A percentile compares a stretch with the other conserved stretches of the same genome.
phyloP scores from a whole-genome alignment of 2,797 vertebrate species.

The Busarellus nigricollis region DNA sequence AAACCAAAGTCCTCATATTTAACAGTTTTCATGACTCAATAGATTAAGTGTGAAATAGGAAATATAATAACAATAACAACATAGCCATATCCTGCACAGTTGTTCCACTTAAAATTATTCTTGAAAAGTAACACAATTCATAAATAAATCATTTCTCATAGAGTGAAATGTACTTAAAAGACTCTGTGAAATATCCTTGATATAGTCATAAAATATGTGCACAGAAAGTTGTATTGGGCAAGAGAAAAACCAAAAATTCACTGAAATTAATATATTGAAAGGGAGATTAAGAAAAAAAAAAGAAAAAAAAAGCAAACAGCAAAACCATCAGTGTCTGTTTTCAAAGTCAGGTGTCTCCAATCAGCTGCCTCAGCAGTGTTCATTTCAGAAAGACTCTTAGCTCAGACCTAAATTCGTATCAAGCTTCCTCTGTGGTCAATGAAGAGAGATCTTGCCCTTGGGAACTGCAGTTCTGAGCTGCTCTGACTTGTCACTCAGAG shows the following conservation, averaged over 20 bases:
- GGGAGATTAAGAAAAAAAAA: fast-evolving
- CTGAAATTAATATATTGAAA: not conserved
- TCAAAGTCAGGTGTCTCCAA: not conserved
- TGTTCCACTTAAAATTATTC: constrained; percentile 48
- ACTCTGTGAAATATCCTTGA: not conserved
- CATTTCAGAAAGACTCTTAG: not conserved
- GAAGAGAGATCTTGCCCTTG: not conserved
- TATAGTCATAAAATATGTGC: not conserved
- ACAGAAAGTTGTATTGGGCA: not conserved
- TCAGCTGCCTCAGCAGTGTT: not conserved
- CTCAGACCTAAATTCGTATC: not conserved
- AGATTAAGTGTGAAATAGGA: constrained; percentile 66
- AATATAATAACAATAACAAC: constrained; percentile 58
- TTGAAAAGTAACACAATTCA: constrained; percentile 54
- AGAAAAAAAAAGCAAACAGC: fast-evolving
- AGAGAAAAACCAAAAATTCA: not conserved
- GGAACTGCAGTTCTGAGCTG: not conserved
- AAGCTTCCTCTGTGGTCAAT: not conserved
- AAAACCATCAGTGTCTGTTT: not conserved
- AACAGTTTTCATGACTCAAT: constrained; percentile 57
- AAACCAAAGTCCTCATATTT: constrained; percentile 49
- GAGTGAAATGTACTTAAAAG: not conserved
- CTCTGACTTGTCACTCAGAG: not conserved
- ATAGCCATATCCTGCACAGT: constrained; percentile 40
- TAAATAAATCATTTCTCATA: constrained; percentile 34